phyloP scores from a whole-genome alignment of 2,888 invertebrate genomes.

The Pandemis corylana region DNA sequence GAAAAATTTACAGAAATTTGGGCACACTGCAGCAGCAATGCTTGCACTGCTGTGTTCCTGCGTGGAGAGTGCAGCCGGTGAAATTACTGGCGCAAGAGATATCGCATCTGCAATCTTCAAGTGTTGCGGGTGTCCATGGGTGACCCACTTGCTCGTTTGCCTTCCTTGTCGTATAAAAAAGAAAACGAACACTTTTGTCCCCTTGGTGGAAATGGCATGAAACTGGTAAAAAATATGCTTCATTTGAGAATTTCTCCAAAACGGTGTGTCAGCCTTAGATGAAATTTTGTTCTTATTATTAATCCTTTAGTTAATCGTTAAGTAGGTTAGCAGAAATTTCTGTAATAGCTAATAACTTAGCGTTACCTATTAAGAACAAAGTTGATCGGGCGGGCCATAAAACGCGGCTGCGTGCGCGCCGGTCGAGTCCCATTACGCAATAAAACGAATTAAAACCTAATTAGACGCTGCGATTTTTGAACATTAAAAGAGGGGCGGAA shows the following conservation, averaged over 20 bases:
- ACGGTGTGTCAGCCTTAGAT: background rate
- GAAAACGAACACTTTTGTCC: no score
- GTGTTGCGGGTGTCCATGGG: no score
- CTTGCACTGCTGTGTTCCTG: no score
- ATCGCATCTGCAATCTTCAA: no score
- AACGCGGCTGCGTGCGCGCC: constrained; percentile 55
- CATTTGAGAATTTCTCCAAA: background rate
- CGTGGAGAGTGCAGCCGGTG: no score
- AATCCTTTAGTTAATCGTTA: background rate
- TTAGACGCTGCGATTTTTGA: constrained; percentile 83
- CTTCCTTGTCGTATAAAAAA: no score
- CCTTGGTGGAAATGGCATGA: no score
- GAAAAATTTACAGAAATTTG: no score
- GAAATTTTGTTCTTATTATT: background rate
- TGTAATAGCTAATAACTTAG: constrained; percentile 40
- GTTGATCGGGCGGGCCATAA: constrained; percentile 54
- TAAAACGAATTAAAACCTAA: constrained; percentile 85
- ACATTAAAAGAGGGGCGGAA: constrained; percentile 82
- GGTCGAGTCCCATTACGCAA: constrained; percentile 61
- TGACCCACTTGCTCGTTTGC: no score
- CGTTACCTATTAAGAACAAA: constrained; percentile 47
- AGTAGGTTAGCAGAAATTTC: constrained; percentile 21
- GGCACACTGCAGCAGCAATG: no score
- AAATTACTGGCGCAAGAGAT: no score
- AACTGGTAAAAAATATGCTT: no score